Evolutionary conservation across 2,113 vertebrate genomes (phyloP).

Genomic region (Poeciliopsis occidentalis): DNA sequence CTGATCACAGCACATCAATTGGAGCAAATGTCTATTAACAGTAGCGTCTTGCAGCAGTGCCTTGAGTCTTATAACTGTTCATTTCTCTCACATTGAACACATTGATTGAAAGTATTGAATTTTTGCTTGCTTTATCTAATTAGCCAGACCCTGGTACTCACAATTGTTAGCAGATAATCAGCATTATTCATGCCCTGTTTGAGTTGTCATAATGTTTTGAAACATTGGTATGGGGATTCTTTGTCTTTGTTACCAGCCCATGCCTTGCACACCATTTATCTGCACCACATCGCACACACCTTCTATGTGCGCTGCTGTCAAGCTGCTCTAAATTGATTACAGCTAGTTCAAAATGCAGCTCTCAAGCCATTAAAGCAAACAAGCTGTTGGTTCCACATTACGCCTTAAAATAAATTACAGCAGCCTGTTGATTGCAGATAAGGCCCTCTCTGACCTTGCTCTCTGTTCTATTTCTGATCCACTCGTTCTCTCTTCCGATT

Average conservation of each 20-base stretch:
- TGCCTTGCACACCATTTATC: neutral
- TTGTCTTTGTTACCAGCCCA: neutral
- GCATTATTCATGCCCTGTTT: neutral
- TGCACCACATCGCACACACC: neutral
- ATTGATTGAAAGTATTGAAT: neutral
- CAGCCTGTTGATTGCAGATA: conserved; percentile 2
- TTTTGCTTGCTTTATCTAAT: neutral
- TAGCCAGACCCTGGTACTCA: neutral
- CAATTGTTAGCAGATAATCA: neutral
- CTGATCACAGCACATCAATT: conserved; percentile 10
- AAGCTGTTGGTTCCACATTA: conserved; percentile 3
- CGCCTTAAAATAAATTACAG: conserved; percentile 9
- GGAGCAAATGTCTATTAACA: neutral
- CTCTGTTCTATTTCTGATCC: conserved; percentile 6
- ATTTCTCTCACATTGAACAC: neutral
- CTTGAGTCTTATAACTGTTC: neutral
- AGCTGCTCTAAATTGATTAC: conserved; percentile 8
- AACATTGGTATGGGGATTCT: neutral
- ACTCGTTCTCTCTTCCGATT: neutral
- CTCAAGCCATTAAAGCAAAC: conserved; percentile 5
- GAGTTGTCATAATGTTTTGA: neutral
- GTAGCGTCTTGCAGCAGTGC: neutral
- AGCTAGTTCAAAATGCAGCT: conserved; percentile 14
- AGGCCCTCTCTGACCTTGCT: neutral
- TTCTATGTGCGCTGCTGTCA: conserved; percentile 1